These are phyloP conservation scores for Centropristis striata DNA, from an alignment of 2,113 vertebrate species.

Conservation along the genomic window DNA sequence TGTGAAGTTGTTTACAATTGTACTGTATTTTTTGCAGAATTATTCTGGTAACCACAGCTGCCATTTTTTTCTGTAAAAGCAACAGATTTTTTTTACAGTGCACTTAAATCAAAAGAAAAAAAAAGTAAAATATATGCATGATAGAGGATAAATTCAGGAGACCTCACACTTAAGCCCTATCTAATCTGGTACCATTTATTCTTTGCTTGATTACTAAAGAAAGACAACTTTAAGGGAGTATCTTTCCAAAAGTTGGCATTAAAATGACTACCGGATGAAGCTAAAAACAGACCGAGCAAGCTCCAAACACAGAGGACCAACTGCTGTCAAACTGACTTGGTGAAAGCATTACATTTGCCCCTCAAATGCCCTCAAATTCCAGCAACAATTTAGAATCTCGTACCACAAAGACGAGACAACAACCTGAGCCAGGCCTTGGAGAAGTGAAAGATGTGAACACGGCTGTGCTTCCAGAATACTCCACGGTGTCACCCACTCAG, in stretches of 20 bases:
- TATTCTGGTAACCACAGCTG: too few species aligned
- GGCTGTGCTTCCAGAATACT: neutral
- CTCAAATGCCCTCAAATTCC: conserved; percentile 48
- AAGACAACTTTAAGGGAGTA: too few species aligned
- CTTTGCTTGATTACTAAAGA: neutral
- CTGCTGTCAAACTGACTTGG: neutral
- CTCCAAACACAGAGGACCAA: neutral
- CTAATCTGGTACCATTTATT: neutral
- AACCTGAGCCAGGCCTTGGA: neutral
- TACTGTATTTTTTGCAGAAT: too few species aligned
- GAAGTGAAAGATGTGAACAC: too few species aligned
- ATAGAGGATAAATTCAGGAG: neutral
- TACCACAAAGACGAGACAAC: neutral
- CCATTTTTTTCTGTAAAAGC: too few species aligned
- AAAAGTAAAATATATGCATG: too few species aligned
- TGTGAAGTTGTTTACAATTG: too few species aligned
- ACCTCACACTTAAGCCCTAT: neutral
- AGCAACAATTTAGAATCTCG: conserved; percentile 3
- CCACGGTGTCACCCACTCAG: neutral
- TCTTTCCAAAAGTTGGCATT: too few species aligned
- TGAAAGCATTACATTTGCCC: conserved; percentile 30
- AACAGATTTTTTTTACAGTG: too few species aligned
- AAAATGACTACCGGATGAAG: too few species aligned
- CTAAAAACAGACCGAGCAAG: neutral
- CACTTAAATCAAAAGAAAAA: too few species aligned